phyloP scores from a whole-genome alignment of 2,113 vertebrate genomes.

The Sander lucioperca region DNA sequence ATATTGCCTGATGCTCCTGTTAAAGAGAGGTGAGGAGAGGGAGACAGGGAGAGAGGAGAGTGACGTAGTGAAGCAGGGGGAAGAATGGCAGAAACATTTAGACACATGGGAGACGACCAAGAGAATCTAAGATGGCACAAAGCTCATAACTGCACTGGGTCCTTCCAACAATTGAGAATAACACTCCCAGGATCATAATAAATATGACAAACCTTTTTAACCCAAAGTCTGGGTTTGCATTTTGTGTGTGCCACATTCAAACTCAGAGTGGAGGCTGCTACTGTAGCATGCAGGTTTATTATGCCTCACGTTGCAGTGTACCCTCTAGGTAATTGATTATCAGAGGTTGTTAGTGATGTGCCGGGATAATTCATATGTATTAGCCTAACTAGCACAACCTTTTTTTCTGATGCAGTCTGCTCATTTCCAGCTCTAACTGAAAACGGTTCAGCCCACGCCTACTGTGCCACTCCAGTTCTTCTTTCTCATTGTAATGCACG shows the following conservation, averaged over 20 bases:
- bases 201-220: not conserved
- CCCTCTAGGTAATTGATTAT: not conserved
- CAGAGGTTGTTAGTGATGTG: not conserved
- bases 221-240: not conserved
- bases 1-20: conserved; percentile 88
- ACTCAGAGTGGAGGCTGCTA: not conserved
- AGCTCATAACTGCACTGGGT: not conserved
- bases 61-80: not conserved
- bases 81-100: not conserved
- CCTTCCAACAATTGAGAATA: not conserved
- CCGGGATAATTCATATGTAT: not conserved
- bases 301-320: not conserved
- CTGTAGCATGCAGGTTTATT: not conserved
- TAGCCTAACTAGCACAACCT: not conserved
- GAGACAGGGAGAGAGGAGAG: not conserved
- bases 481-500: not conserved
- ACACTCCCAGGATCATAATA: not conserved
- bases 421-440: not conserved
- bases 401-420: not conserved
- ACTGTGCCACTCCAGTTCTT: not conserved
- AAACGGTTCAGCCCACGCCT: conserved; percentile 9
- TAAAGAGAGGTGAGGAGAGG: conserved; percentile 18
- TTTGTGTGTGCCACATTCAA: too few species aligned
- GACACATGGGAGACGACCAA: not conserved
- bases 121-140: not conserved